Percentiles rank a stretch among this genome's conserved stretches.
Conservation (phyloP, 2,113 vertebrate genomes). For the Phyllostomus discolor region DNA sequence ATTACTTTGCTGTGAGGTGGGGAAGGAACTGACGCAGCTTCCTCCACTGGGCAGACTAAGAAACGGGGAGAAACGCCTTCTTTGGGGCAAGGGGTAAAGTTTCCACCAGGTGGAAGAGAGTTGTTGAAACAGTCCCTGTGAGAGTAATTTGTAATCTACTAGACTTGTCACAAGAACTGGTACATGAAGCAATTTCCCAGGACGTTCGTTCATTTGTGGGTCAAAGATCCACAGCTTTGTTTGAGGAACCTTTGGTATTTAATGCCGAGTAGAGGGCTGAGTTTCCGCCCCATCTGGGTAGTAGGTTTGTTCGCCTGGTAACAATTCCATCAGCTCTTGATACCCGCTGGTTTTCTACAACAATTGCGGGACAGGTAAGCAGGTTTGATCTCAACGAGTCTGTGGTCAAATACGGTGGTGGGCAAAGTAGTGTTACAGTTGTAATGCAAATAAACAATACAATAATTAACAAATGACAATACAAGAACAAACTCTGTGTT, state of each 20-base stretch:
- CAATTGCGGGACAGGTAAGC: neutral
- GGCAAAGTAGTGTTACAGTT: neutral
- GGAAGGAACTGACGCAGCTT: neutral
- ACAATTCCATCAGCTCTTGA: neutral
- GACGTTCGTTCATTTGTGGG: neutral
- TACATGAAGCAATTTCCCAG: neutral
- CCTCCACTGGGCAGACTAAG: neutral
- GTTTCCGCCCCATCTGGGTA: neutral
- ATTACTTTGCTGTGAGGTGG: neutral
- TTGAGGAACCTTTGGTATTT: neutral
- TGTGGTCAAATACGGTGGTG: neutral
- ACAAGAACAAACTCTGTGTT: neutral
- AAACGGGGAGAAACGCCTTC: neutral
- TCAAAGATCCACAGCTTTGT: neutral
- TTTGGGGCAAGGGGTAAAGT: neutral
- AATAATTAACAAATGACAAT: neutral
- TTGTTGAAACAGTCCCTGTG: neutral
- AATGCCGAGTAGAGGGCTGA: neutral
- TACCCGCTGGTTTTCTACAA: neutral
- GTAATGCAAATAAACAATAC: neutral
- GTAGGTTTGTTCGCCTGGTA: neutral
- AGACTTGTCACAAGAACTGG: neutral
- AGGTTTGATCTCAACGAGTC: neutral
- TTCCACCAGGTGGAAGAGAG: neutral
- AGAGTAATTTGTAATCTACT: neutral